Evolutionary conservation across 2,888 invertebrate genomes (phyloP).

Genomic region (Stenoptilia bipunctidactyla): DNA sequence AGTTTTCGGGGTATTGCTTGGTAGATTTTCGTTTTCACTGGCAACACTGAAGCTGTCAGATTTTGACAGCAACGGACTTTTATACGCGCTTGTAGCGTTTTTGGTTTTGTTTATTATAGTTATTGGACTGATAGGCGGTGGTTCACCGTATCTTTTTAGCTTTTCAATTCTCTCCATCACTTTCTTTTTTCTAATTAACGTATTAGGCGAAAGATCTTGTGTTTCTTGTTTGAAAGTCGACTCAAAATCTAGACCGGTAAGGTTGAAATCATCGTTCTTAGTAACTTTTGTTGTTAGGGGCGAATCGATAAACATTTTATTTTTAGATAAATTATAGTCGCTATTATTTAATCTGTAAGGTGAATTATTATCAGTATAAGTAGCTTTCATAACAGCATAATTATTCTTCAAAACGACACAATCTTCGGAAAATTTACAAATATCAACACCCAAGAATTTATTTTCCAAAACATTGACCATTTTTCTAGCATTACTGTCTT

Average conservation of each 20-base stretch:
- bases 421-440: constrained; percentile 32
- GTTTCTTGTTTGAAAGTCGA: constrained; percentile 48
- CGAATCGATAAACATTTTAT: constrained; percentile 41
- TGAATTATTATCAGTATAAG: constrained; percentile 34
- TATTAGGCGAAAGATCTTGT: constrained; percentile 34
- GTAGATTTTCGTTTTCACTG: constrained; percentile 13
- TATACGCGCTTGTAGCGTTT: constrained; percentile 43
- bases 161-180: constrained; percentile 55
- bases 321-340: constrained; percentile 33
- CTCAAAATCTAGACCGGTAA: constrained; percentile 56
- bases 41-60: constrained; percentile 22
- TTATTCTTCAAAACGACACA: constrained; percentile 40
- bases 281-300: constrained; percentile 24
- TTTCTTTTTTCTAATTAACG: constrained; percentile 33
- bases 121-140: constrained; percentile 66
- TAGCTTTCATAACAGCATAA: constrained; percentile 19
- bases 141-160: constrained; percentile 65
- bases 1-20: constrained; percentile 16
- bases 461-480: constrained; percentile 53
- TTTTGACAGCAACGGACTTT: constrained; percentile 36
- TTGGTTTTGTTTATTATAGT: constrained; percentile 44
- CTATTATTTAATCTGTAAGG: constrained; percentile 39
- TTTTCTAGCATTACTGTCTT: constrained; percentile 53
- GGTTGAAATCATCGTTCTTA: constrained; percentile 30
- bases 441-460: constrained; percentile 24